Percentiles rank a stretch among this genome's conserved stretches.
These are phyloP conservation scores for Amphipoea oculea DNA, from an alignment of 2,888 invertebrate genomes.

Conservation along the genomic window DNA sequence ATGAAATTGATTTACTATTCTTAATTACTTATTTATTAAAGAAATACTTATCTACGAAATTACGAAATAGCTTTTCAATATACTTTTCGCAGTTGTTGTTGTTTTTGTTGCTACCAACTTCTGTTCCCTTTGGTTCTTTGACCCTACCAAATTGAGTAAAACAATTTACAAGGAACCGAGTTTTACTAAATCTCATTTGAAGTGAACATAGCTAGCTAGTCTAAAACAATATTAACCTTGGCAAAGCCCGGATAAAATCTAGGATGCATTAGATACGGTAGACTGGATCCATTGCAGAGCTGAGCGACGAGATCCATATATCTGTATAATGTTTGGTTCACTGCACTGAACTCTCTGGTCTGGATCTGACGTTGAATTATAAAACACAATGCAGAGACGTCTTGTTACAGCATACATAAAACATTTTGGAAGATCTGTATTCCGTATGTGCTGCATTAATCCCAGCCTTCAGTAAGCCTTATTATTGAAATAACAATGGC, in stretches of 20 bases:
- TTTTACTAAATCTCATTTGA: not conserved
- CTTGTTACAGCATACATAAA: conserved; percentile 4
- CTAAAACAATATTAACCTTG: conserved; percentile 25
- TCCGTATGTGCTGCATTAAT: not conserved
- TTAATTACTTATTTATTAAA: not conserved
- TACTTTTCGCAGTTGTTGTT: not conserved
- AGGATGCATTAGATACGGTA: conserved; percentile 47
- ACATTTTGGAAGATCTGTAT: conserved; percentile 8
- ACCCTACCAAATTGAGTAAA: not conserved
- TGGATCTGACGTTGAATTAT: conserved; percentile 20
- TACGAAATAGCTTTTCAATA: not conserved
- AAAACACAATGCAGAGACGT: conserved; percentile 9
- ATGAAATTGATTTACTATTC: conserved; percentile 8
- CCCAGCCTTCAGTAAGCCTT: not conserved
- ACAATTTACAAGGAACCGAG: not conserved
- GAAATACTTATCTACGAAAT: not conserved
- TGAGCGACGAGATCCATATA: conserved; percentile 38
- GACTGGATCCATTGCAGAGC: conserved; percentile 16
- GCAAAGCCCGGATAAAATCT: conserved; percentile 43
- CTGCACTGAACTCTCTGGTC: conserved; percentile 27
- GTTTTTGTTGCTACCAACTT: not conserved
- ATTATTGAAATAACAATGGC: not conserved
- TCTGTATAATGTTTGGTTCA: conserved; percentile 29
- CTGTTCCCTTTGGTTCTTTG: not conserved
- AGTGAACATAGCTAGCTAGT: not conserved